phyloP scores from a whole-genome alignment of 2,113 vertebrate genomes.

The Guaruba guarouba region DNA sequence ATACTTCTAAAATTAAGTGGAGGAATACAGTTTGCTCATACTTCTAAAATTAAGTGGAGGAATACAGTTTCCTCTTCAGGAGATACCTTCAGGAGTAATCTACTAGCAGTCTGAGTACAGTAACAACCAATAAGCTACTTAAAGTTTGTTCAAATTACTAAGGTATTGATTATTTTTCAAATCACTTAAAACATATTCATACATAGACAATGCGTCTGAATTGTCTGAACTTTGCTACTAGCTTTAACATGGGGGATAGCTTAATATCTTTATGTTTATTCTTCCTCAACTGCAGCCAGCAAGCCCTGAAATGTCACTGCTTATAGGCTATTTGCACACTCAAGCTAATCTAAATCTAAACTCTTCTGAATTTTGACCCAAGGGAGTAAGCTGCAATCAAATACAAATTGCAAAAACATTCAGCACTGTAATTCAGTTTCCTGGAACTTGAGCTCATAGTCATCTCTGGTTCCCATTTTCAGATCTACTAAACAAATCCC shows the following conservation, averaged over 20 bases:
- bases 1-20: neutral
- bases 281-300: neutral
- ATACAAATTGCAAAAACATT: constrained; percentile 53
- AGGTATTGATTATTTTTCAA: neutral
- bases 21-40: neutral
- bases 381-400: constrained; percentile 47
- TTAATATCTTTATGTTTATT: neutral
- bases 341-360: constrained; percentile 46
- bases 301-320: neutral
- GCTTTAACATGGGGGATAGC: neutral
- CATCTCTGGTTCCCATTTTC: constrained; percentile 8
- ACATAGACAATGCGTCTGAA: neutral
- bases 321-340: neutral
- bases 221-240: neutral
- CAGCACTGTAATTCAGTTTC: constrained; percentile 7
- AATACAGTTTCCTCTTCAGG: neutral
- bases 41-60: neutral
- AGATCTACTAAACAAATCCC: neutral
- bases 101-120: neutral
- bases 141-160: neutral
- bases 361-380: constrained; percentile 42
- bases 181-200: neutral
- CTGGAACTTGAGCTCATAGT: neutral
- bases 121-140: neutral
- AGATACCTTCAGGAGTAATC: neutral